phyloP scores from a whole-genome alignment of 2,113 vertebrate species.

The Athene cunicularia region DNA sequence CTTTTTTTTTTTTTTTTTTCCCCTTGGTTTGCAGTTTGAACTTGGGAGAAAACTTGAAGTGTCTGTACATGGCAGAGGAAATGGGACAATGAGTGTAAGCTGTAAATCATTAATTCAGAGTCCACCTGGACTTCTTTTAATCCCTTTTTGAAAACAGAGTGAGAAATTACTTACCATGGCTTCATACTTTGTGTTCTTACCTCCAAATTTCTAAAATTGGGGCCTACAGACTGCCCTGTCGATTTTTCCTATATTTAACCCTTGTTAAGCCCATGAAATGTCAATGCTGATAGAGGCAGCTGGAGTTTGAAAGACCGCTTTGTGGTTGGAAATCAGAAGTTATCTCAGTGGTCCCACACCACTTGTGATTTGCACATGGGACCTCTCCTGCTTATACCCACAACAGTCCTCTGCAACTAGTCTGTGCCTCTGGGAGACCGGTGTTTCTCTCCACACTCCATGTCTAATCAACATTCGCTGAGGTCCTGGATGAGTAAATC shows the following conservation, averaged over 20 bases:
- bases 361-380: neutral
- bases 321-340: neutral
- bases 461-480: neutral
- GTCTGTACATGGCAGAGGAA: constrained; percentile 67
- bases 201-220: neutral
- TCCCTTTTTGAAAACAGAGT: neutral
- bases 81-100: constrained; percentile 78
- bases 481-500: neutral
- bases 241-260: neutral
- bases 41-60: constrained; percentile 68
- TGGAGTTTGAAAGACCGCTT: neutral
- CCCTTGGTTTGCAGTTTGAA: constrained; percentile 64
- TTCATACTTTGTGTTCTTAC: neutral
- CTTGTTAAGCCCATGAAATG: neutral
- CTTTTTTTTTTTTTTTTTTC: neutral
- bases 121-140: neutral
- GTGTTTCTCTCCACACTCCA: neutral
- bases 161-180: neutral
- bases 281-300: neutral
- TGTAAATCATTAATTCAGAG: neutral
- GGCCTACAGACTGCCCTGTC: neutral
- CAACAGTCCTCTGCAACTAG: neutral
- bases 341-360: neutral
- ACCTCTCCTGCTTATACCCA: neutral
- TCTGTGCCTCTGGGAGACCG: neutral